These are phyloP conservation scores for Gymnoscopelus microlampas DNA, from an alignment of 2,797 vertebrate species.

Conservation along the genomic window DNA sequence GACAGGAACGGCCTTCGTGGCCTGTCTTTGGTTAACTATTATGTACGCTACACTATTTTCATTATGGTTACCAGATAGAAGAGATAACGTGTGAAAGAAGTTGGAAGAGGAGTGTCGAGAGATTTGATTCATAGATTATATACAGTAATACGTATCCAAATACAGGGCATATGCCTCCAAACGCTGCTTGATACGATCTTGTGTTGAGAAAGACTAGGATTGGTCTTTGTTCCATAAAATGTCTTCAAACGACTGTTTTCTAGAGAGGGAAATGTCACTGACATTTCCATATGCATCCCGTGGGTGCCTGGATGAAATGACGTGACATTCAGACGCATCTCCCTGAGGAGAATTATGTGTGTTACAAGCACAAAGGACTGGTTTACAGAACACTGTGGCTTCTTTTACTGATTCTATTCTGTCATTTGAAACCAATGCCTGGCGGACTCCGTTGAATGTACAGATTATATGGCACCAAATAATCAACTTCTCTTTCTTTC, in stretches of 20 bases:
- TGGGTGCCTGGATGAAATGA: background rate
- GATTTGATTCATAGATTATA: too few species aligned
- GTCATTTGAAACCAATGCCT: too few species aligned
- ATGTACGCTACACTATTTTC: background rate
- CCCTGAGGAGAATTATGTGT: background rate
- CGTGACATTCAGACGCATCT: slow-evolving; percentile 24
- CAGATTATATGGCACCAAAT: too few species aligned
- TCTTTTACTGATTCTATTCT: too few species aligned
- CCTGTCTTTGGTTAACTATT: background rate
- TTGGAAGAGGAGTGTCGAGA: too few species aligned
- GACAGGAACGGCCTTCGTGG: background rate
- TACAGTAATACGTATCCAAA: too few species aligned
- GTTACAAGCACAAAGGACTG: background rate
- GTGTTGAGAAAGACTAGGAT: too few species aligned
- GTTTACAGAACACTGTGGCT: background rate
- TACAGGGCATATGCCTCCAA: too few species aligned
- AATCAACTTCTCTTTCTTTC: too few species aligned
- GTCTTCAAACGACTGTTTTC: background rate
- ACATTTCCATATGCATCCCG: slow-evolving; percentile 25
- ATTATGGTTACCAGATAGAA: background rate
- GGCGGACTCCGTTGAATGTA: background rate
- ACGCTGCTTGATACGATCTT: too few species aligned
- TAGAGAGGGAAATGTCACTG: slow-evolving; percentile 9
- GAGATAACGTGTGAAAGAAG: background rate
- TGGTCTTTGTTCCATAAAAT: too few species aligned